Conservation (phyloP, 2,888 invertebrate species). For the Urechis unicinctus region DNA sequence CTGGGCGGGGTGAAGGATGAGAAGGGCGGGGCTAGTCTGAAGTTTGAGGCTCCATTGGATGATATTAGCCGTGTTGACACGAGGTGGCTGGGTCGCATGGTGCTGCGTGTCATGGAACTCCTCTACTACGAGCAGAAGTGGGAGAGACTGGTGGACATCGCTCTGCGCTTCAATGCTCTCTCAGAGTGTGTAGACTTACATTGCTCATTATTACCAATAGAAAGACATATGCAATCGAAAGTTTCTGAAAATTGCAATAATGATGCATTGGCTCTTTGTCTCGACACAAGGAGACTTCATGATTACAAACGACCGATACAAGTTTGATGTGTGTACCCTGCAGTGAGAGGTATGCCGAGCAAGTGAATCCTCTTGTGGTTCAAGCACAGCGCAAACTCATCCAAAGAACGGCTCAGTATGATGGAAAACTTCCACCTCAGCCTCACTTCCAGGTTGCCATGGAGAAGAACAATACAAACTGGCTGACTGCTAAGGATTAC, state of each 20-base stretch:
- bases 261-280: background rate
- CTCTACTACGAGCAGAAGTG: constrained; percentile 45
- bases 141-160: constrained; percentile 47
- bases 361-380: constrained; percentile 42
- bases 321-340: background rate
- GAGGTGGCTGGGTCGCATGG: constrained; percentile 36
- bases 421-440: constrained; percentile 36
- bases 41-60: constrained; percentile 44
- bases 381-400: constrained; percentile 42
- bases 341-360: constrained; percentile 46
- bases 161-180: constrained; percentile 45
- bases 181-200: constrained; percentile 43
- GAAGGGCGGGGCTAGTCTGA: constrained; percentile 42
- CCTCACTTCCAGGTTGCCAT: constrained; percentile 33
- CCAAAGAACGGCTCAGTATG: constrained; percentile 26
- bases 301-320: background rate
- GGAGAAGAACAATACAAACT: constrained; percentile 15
- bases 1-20: constrained; percentile 34
- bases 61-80: constrained; percentile 36
- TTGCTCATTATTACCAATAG: too few relatives aligned
- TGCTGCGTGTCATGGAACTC: constrained; percentile 39
- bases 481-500: constrained; percentile 37
- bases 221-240: constrained; percentile 1
- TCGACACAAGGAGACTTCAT: background rate
- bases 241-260: too few relatives aligned